Evolutionary conservation across 2,888 invertebrate genomes (phyloP).

Genomic region (Elysia crispata): DNA sequence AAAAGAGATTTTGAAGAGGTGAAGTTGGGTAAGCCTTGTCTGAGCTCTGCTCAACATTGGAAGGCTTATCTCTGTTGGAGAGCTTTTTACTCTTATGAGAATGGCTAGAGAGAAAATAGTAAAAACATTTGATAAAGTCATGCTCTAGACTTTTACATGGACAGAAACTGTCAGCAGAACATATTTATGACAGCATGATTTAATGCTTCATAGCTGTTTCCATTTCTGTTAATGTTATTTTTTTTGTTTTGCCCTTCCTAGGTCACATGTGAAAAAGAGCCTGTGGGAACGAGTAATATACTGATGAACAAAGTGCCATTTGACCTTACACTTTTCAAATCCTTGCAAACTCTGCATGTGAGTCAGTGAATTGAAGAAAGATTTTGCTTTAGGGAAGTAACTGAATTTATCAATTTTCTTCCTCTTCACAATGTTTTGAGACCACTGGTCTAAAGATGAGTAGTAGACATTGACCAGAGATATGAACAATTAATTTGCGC

Average conservation of each 20-base stretch:
- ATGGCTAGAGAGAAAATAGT: too few relatives aligned
- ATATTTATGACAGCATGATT: neutral
- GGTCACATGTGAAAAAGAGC: constrained; percentile 82
- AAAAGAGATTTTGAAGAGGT: too few relatives aligned
- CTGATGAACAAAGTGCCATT: constrained; percentile 87
- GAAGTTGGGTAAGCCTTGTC: too few relatives aligned
- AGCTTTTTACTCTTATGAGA: too few relatives aligned
- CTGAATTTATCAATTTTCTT: neutral
- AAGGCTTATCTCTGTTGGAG: too few relatives aligned
- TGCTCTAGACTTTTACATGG: too few relatives aligned
- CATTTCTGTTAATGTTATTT: neutral
- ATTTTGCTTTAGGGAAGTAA: neutral
- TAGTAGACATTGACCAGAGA: too few relatives aligned
- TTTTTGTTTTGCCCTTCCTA: constrained; percentile 48
- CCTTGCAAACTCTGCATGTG: constrained; percentile 82
- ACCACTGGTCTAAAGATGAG: too few relatives aligned
- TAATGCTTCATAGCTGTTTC: neutral
- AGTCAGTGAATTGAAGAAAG: constrained; percentile 81
- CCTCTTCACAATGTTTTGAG: too few relatives aligned
- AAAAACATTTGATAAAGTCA: too few relatives aligned
- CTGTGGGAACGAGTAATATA: constrained; percentile 90
- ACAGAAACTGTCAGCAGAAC: neutral
- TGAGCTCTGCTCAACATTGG: too few relatives aligned
- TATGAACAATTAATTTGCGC: too few relatives aligned
- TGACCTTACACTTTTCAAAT: constrained; percentile 90